Base-by-base conservation (phyloP, 2,888 invertebrate genomes). In the Mimumesa dahlbomi region DNA sequence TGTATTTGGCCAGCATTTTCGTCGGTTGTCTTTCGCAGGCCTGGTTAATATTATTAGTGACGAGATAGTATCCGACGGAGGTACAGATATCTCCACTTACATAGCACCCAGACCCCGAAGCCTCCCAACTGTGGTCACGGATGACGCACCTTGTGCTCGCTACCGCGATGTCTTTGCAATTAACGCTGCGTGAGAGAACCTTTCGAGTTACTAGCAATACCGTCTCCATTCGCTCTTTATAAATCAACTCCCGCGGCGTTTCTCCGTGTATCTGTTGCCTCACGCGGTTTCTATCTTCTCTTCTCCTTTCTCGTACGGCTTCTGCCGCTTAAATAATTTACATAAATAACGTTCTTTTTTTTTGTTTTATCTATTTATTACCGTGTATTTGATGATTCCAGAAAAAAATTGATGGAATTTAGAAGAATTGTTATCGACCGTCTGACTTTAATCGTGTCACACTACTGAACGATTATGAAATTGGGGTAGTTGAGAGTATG, bases 1-100 rank as follows among this genome's bases (percentile, higher is more conserved):
- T 76, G 82, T 78, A 77, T 74, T 77, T 75, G 68, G 65, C 81
- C 73, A 79, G 79, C 78, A 82, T 79, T 77, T n/a, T 75, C 67
- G 67, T 57, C n/a, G 57, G 54, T 62, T 65, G 74, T 42, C 42
- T 49, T 50, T 52, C 45, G 40, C 53, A 21, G 22, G 49, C n/a
- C 58, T 40, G 45, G 68, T 66, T 77, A 77, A 77, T 79, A 79
- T 68, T 79, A 79, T 79, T 64, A 79, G 71, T 53, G 43, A 71
- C 64, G 61, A n/a, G n/a, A 18, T 31, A 34, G 31, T 42, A 29
- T 2, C 40, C 21, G 54, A 22, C 25, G 45, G 29, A 45, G 56
- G 36, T 46, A 43, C 40, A 25, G 49, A 58, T 36, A 62, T 50
- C 34, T 45, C 61, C 48, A 38, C 42, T 40, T 22, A 42, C 59